Base-by-base conservation (phyloP, 30 jellyfish, hydroid and myxozoan species). In the Aurelia coerulea region DNA sequence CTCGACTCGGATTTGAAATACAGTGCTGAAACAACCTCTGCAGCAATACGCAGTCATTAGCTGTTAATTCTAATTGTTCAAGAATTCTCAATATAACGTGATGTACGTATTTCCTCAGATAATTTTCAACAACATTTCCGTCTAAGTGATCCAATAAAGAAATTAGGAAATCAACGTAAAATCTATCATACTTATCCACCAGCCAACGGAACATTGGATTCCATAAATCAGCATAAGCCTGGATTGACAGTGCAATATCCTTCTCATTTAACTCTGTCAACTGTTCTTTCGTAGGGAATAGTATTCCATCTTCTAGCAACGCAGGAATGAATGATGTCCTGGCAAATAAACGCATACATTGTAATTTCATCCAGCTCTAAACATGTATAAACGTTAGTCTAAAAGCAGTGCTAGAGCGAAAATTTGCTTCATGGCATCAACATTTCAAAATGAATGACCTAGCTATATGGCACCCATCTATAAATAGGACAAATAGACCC, bases 251-350 rank as follows among this genome's bases (percentile, higher is more conserved):
- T 31, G 1, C 2, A 51, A 2, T 37, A 12, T 64, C 86, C 0
- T 16, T 72, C 13, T 59, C 62, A 4, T 32, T 68, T 17, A 72
- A 10, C 17, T 37, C 76, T 59, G 33, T 41, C 37, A 83, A 41
- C 15, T 83, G 92, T 10, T 31, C 52, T 42, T 83, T 65, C 0
- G 81, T 11, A 9, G 85, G 92, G 59, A 83, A 31, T 42, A 83
- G 9, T 34, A 72, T 39, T 58, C 81, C 84, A 56, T 39, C 50
- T 35, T 71, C 64, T 3, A 83, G 74, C 64, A 83, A 41, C 0
- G 23, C 54, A 15, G 92, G 92, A 15, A 83, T 10, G 17, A 83
- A 54, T 0, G 35, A 8, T 52, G 37, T 0, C 74, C 92, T 56
- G 58, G 58, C 5, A 69, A 31, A 62, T 12, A 11, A 17, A 58